phyloP scores from a whole-genome alignment of 1,140 invertebrate species.

The Orussus abietinus region DNA sequence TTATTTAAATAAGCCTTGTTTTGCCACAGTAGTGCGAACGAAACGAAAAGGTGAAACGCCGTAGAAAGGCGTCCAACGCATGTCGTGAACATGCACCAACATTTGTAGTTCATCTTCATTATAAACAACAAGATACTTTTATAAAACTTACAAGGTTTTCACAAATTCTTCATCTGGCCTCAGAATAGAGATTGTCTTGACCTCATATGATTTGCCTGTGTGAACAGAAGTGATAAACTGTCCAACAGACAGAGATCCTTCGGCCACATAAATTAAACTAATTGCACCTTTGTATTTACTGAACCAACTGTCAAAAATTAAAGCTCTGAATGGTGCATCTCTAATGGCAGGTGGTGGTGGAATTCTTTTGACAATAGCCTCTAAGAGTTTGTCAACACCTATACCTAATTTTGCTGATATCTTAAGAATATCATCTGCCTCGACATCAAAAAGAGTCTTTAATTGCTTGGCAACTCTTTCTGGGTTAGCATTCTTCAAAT shows the following conservation, averaged over 20 bases:
- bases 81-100: constrained; percentile 37
- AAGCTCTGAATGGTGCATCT: constrained; percentile 66
- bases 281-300: constrained; percentile 84
- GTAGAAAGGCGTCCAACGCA: no score
- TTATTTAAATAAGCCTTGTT: no score
- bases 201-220: constrained; percentile 70
- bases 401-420: constrained; percentile 88
- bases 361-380: constrained; percentile 74
- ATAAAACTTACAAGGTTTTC: constrained; percentile 61
- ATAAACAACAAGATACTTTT: background rate
- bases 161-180: constrained; percentile 72
- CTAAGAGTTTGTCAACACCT: constrained; percentile 72
- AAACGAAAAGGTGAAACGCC: no score
- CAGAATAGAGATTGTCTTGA: constrained; percentile 77
- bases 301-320: constrained; percentile 94
- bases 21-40: no score
- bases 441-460: constrained; percentile 80
- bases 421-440: constrained; percentile 63
- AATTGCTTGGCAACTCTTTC: constrained; percentile 77
- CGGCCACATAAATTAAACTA: constrained; percentile 73
- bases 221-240: constrained; percentile 62
- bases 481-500: constrained; percentile 87
- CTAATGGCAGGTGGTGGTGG: constrained; percentile 67
- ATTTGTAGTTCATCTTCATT: constrained; percentile 10
- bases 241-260: constrained; percentile 69